Evolutionary conservation across 92 coral and sea anemone genomes (phyloP), one percentile per base, ranked within the genome.

Genomic region (Diadumene lineata): DNA sequence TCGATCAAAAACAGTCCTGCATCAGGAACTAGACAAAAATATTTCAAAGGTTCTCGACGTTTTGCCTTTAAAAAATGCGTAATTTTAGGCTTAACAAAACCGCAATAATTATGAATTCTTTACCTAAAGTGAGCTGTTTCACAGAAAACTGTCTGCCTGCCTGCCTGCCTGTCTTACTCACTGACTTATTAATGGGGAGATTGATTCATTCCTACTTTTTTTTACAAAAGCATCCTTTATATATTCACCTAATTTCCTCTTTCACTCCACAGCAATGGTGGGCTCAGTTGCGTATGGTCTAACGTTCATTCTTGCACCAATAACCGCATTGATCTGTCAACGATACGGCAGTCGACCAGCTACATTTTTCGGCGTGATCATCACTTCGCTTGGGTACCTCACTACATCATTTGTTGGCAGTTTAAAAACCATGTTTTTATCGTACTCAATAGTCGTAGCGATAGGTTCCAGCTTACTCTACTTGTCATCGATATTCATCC

Each of bases 261-360:
- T 24, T n/a, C 24, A 31, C 31, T 16, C 53, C 31, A 13, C 56
- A 90, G 96, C 92, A 7, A 84, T 84, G 96, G 87, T 87, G 2
- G 96, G 82, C 43, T 90, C 96, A n/a, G 31, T 84, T 26, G 66
- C 96, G 29, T 90, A 83, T 68, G 83, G 96, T 63, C 51, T 90
- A 43, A 44, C 85, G 9, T 87, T 90, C 69, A 34, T 87, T 27
- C 46, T 87, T 28, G 88, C 89, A 28, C 96, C 96, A 11, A 53
- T 90, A 30, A 68, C 82, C 38, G 70, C 83, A 33, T 31, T 62
- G 0, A 34, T 90, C 50, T 90, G 92, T 34, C 85, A 80, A 33
- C 69, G 56, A 78, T 31, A 79, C 55, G 96, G 92, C 24, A 81
- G 81, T 63, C 81, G 85, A 11, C 81, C 65, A 1, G 77, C 81